Conservation (phyloP, 1,140 invertebrate genomes). For the Hyphantria cunea region DNA sequence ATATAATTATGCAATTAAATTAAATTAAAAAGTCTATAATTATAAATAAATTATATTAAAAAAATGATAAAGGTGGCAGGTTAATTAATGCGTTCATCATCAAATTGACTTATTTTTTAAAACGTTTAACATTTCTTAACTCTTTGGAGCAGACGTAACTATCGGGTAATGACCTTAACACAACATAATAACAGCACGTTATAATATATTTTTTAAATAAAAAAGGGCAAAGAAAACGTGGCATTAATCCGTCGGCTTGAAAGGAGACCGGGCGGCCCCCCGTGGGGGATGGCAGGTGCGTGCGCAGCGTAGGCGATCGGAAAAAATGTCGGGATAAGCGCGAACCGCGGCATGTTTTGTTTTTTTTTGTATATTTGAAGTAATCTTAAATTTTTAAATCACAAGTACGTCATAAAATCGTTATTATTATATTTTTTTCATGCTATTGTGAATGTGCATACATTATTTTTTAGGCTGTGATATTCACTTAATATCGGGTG, state of each 20-base stretch:
- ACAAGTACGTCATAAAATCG: too few species aligned
- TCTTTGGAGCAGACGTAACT: not conserved
- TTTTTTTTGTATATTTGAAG: not conserved
- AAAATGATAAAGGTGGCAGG: too few species aligned
- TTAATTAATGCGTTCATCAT: too few species aligned
- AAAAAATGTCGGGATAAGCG: constrained; percentile 24
- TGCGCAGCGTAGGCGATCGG: constrained; percentile 34
- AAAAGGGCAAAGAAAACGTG: constrained; percentile 42
- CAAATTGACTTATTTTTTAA: too few species aligned
- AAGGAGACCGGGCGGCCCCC: constrained; percentile 44
- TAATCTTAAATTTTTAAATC: not conserved
- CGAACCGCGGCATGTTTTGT: not conserved
- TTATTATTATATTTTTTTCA: too few species aligned
- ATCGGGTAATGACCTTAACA: not conserved
- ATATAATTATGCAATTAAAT: too few species aligned
- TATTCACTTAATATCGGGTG: too few species aligned
- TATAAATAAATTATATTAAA: too few species aligned
- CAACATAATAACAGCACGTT: constrained; percentile 1
- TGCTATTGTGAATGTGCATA: too few species aligned
- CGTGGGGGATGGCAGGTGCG: constrained; percentile 69
- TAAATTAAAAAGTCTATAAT: too few species aligned
- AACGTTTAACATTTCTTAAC: too few species aligned
- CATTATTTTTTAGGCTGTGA: too few species aligned
- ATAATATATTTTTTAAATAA: constrained; percentile 16
- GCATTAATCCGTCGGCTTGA: constrained; percentile 67